Conservation (phyloP, 2,888 invertebrate species). For the Odontocolon sp. region DNA sequence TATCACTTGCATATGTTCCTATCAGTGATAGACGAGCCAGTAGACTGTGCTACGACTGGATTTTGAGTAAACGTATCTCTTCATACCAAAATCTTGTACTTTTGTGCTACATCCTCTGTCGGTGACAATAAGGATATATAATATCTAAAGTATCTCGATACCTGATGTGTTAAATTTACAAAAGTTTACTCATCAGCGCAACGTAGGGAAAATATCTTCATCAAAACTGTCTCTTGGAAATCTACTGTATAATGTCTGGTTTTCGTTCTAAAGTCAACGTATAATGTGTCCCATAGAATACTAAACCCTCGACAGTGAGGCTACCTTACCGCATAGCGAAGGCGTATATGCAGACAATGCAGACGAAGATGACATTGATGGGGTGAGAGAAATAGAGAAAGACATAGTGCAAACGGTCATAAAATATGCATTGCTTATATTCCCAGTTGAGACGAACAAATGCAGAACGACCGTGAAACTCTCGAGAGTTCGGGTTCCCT, state of each 20-base stretch:
- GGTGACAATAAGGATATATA: constrained; percentile 8
- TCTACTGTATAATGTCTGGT: constrained; percentile 3
- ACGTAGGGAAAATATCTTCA: constrained; percentile 15
- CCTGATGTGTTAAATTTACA: background rate
- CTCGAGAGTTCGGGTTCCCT: constrained; percentile 62
- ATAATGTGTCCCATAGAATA: background rate
- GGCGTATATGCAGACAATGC: constrained; percentile 18
- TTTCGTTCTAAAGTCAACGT: constrained; percentile 5
- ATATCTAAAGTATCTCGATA: constrained; percentile 7
- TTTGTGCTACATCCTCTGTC: too few relatives aligned
- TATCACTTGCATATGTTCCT: background rate
- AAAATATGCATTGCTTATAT: constrained; percentile 78
- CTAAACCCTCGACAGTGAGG: background rate
- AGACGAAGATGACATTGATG: constrained; percentile 25
- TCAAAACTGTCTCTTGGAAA: constrained; percentile 4
- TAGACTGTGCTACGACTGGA: too few relatives aligned
- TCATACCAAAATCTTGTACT: too few relatives aligned
- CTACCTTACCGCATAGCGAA: too few relatives aligned
- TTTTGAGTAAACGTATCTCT: too few relatives aligned
- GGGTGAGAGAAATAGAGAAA: constrained; percentile 47
- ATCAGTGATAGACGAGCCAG: too few relatives aligned
- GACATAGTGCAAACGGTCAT: constrained; percentile 68
- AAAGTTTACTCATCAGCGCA: too few relatives aligned
- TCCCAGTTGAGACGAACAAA: constrained; percentile 68
- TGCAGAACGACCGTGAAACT: constrained; percentile 69